Percentiles rank a stretch among this genome's conserved stretches.
Conservation (phyloP, 2,113 vertebrate genomes). For the Isichthys henryi region DNA sequence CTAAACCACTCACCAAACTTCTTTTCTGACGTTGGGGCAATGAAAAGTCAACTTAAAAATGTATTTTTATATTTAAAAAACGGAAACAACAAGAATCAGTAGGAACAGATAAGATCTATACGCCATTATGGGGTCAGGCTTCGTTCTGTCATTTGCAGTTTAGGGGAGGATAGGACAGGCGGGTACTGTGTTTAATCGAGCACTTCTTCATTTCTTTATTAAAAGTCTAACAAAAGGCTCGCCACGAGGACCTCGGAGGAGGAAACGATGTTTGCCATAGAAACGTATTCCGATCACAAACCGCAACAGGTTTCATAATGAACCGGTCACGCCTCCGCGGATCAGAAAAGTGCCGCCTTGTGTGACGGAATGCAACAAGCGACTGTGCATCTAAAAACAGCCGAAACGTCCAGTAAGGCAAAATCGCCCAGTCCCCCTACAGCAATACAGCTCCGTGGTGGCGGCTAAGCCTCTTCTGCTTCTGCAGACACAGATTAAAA, state of each 20-base stretch:
- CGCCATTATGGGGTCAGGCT: neutral
- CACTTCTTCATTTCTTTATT: neutral
- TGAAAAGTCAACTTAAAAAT: neutral
- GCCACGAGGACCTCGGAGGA: neutral
- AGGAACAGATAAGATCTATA: neutral
- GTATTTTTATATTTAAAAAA: neutral
- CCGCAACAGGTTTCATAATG: conserved; percentile 11
- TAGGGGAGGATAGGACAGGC: neutral
- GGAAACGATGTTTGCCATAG: conserved; percentile 4
- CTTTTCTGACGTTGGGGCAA: neutral
- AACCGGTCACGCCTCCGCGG: neutral
- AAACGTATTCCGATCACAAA: neutral
- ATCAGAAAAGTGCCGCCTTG: neutral
- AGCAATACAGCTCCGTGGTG: neutral
- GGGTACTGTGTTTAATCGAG: neutral
- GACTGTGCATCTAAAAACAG: neutral
- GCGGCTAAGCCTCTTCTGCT: neutral
- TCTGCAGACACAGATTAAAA: neutral
- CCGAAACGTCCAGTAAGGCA: neutral
- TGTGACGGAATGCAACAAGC: neutral
- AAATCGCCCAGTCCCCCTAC: neutral
- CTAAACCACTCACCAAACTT: neutral
- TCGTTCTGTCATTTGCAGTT: neutral
- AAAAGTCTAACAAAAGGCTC: neutral
- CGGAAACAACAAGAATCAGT: neutral